A percentile compares a stretch with the other conserved stretches of the same genome.
Conservation (phyloP, 2,113 vertebrate species). For the Psammodynastes pulverulentus region DNA sequence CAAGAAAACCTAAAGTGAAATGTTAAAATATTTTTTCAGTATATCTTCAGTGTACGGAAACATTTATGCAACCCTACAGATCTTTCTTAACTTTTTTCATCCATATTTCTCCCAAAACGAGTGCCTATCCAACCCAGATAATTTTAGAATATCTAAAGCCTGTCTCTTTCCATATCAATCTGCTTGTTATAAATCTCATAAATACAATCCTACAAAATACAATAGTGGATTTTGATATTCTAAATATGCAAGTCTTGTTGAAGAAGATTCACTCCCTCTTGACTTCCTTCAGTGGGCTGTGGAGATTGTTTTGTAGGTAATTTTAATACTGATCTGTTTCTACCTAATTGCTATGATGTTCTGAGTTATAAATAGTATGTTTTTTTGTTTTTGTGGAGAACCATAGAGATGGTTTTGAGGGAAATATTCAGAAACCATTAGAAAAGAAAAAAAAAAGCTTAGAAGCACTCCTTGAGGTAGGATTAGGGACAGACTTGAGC, state of each 20-base stretch:
- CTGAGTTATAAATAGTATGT: neutral
- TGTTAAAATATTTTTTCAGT: neutral
- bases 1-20: neutral
- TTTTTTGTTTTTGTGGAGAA: neutral
- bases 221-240: neutral
- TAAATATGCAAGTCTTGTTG: neutral
- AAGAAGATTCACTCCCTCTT: neutral
- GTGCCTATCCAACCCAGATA: neutral
- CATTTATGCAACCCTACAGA: neutral
- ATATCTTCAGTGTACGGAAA: neutral
- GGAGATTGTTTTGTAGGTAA: neutral
- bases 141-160: neutral
- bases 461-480: neutral
- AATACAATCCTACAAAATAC: neutral
- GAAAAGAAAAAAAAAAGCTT: neutral
- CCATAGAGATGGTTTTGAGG: neutral
- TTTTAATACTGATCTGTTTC: neutral
- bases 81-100: neutral
- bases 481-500: neutral
- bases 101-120: neutral
- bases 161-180: neutral
- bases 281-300: neutral
- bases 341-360: neutral
- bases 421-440: neutral
- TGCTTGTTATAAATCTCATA: neutral